Evolutionary conservation across 1,140 invertebrate species (phyloP).

Genomic region (Drosophila bocqueti): DNA sequence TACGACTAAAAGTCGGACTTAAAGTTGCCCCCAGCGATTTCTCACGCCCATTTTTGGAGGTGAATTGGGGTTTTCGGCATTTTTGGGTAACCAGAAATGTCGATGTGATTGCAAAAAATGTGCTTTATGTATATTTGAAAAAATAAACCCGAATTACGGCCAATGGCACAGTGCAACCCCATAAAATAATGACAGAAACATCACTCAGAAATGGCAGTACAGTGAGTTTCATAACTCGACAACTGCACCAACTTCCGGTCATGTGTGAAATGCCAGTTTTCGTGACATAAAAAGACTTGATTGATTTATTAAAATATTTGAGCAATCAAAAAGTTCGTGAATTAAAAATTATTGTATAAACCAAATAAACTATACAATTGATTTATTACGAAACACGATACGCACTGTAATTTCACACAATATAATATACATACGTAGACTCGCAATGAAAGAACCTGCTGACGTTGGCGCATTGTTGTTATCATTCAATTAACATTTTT

Average conservation of each 20-base stretch:
- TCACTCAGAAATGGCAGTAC: conserved; percentile 1
- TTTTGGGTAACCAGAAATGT: conserved; percentile 45
- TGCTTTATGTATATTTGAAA: background rate
- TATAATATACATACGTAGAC: background rate
- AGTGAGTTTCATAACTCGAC: conserved; percentile 11
- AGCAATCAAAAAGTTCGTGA: background rate
- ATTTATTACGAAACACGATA: background rate
- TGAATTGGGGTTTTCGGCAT: conserved; percentile 18
- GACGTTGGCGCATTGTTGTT: conserved; percentile 32
- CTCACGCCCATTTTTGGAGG: conserved; percentile 70
- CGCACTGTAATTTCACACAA: background rate
- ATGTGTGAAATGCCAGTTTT: conserved; percentile 1
- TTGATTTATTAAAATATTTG: background rate
- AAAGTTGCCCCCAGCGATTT: conserved; percentile 49
- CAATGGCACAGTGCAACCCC: conserved; percentile 37
- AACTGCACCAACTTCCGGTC: conserved; percentile 15
- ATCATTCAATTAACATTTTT: conserved; percentile 51
- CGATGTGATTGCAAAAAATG: conserved; percentile 4
- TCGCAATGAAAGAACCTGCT: conserved; percentile 14
- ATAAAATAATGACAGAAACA: conserved; percentile 16
- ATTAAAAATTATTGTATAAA: too few relatives aligned
- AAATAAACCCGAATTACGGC: conserved; percentile 12
- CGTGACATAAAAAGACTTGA: background rate
- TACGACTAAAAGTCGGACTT: conserved; percentile 26
- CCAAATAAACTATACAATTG: background rate